phyloP scores from a whole-genome alignment of 2,888 invertebrate genomes.

The Coelopa pilipes region DNA sequence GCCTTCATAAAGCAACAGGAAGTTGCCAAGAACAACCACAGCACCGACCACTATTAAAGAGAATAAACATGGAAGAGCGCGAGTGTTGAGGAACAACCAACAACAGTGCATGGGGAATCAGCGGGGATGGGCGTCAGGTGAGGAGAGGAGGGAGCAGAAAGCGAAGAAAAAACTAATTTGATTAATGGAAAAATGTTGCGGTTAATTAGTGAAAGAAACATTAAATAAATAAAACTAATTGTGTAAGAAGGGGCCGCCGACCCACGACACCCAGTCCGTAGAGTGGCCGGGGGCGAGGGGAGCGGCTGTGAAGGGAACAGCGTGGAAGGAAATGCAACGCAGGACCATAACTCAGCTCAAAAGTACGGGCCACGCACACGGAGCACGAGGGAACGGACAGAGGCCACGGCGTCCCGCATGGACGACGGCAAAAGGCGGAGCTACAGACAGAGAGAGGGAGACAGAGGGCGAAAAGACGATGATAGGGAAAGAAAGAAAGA shows the following conservation, averaged over 20 bases:
- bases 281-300: no score
- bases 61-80: not conserved
- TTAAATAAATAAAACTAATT: slow-evolving; percentile 50
- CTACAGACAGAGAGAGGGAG: no score
- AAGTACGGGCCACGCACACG: slow-evolving; percentile 41
- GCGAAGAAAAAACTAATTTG: slow-evolving; percentile 50
- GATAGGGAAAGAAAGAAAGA: no score
- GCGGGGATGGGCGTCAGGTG: no score
- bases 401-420: slow-evolving; percentile 15
- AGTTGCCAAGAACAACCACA: not conserved
- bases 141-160: no score
- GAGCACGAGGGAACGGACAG: slow-evolving; percentile 12
- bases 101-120: no score
- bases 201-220: slow-evolving; percentile 54
- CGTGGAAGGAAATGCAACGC: slow-evolving; percentile 46
- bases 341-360: slow-evolving; percentile 53
- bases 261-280: not conserved
- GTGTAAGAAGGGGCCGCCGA: slow-evolving; percentile 30
- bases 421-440: slow-evolving; percentile 8
- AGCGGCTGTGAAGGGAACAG: no score
- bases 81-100: not conserved
- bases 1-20: no score
- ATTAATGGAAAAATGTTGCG: slow-evolving; percentile 58
- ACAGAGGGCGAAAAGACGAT: no score
- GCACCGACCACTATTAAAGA: no score